Conservation (phyloP, 2,113 vertebrate genomes). For the Willisornis vidua region DNA sequence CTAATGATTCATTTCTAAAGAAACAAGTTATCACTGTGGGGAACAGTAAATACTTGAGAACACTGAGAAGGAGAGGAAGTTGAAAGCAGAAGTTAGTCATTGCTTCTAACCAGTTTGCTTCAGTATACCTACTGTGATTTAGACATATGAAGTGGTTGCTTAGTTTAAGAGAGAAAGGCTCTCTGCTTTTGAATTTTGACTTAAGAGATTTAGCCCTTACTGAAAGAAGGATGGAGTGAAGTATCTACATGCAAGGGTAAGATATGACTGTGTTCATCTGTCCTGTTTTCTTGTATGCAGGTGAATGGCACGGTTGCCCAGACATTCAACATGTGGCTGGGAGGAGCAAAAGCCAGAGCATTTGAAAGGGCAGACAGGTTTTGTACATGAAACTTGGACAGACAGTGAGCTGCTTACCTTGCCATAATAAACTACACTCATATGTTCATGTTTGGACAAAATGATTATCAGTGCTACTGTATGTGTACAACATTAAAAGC, state of each 20-base stretch:
- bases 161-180: neutral
- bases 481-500: neutral
- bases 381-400: neutral
- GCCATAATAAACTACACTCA: neutral
- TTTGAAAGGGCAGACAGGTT: neutral
- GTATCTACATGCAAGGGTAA: neutral
- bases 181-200: neutral
- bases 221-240: neutral
- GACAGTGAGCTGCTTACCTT: neutral
- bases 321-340: accelerated
- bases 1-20: constrained; percentile 43
- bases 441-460: neutral
- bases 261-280: accelerated
- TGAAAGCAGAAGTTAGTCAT: neutral
- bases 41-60: constrained; percentile 19
- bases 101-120: neutral
- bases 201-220: neutral
- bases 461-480: neutral
- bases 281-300: neutral
- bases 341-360: neutral
- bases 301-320: neutral
- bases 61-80: neutral
- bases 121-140: neutral
- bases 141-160: neutral
- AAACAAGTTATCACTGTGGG: constrained; percentile 3